Conservation (phyloP, 2,113 vertebrate genomes). For the Coracopsis vasa region DNA sequence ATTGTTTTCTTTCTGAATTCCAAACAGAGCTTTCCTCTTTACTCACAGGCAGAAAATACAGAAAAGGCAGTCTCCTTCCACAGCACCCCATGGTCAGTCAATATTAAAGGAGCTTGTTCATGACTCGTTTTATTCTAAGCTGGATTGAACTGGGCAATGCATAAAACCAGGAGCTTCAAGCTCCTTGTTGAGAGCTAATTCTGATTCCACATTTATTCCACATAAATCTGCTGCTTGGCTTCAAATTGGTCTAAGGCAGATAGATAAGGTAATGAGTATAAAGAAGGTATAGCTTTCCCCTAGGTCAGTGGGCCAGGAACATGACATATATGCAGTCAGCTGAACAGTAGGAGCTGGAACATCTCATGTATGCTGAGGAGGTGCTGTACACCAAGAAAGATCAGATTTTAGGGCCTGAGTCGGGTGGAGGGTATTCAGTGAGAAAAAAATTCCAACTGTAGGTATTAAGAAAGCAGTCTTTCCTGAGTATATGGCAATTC, state of each 20-base stretch:
- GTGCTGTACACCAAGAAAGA: background rate
- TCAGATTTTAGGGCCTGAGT: background rate
- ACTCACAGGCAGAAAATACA: background rate
- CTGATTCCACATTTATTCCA: background rate
- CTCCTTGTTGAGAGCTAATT: background rate
- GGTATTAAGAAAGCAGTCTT: background rate
- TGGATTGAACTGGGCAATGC: background rate
- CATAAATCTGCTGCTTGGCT: background rate
- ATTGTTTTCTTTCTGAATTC: background rate
- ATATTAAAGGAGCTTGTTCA: background rate
- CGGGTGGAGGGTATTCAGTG: background rate
- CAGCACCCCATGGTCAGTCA: background rate
- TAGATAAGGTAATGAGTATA: background rate
- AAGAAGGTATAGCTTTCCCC: background rate
- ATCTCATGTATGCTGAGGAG: fast-evolving
- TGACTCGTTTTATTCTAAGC: background rate
- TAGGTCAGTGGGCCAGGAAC: background rate
- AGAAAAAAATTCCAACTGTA: background rate
- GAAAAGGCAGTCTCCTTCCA: background rate
- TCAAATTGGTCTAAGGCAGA: background rate
- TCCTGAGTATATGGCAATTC: background rate
- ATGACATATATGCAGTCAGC: background rate
- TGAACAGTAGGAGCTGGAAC: background rate
- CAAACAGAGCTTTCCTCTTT: background rate
- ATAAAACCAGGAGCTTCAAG: background rate